phyloP scores from a whole-genome alignment of 2,797 vertebrate genomes.

The Gymnodraco acuticeps region DNA sequence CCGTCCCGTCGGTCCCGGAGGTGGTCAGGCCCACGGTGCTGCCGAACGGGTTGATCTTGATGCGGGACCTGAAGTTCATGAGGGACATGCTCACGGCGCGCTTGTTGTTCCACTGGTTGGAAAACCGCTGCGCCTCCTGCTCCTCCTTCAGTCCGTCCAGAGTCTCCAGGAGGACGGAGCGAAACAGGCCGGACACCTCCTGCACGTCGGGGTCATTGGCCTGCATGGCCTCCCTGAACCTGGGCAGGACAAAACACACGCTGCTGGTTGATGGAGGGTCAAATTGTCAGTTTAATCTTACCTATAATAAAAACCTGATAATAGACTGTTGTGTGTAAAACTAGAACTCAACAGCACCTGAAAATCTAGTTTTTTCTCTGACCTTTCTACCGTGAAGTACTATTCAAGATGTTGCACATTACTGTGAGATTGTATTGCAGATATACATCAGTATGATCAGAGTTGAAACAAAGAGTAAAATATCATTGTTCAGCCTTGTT shows the following conservation, averaged over 20 bases:
- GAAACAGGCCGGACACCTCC: conserved; percentile 92
- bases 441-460: too few species aligned
- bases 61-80: conserved; percentile 88
- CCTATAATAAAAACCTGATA: too few species aligned
- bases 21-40: conserved; percentile 91
- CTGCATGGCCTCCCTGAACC: conserved; percentile 91
- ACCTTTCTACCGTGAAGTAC: too few species aligned
- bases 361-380: too few species aligned
- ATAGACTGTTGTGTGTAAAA: too few species aligned
- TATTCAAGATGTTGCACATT: too few species aligned
- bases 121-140: conserved; percentile 88
- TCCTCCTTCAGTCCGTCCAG: conserved; percentile 91
- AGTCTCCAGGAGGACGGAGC: conserved; percentile 89
- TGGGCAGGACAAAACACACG: conserved; percentile 58
- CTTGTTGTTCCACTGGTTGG: conserved; percentile 92
- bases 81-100: conserved; percentile 89
- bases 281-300: background rate
- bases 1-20: conserved; percentile 79
- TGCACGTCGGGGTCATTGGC: conserved; percentile 92
- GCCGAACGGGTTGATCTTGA: conserved; percentile 93
- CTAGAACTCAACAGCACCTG: too few species aligned
- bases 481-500: too few species aligned
- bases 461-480: too few species aligned
- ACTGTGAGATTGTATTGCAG: too few species aligned
- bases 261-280: background rate